A percentile compares a stretch with the other conserved stretches of the same genome.
Evolutionary conservation across 2,797 vertebrate species (phyloP).

Genomic region (Sebastes baramenuke): DNA sequence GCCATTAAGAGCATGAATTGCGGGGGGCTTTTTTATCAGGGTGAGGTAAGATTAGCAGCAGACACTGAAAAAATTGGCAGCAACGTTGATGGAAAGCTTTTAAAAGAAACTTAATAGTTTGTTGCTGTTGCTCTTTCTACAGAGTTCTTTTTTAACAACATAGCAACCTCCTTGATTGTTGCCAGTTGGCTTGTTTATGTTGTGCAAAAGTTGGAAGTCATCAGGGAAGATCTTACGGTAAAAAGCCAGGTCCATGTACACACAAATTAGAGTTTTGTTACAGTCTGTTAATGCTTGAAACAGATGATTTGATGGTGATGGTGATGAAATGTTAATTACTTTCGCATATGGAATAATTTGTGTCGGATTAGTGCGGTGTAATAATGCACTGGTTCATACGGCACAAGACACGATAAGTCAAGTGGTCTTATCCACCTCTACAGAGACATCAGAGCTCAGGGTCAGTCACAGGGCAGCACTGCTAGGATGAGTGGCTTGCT

Average conservation of each 20-base stretch:
- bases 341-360: background rate
- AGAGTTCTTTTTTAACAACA: background rate
- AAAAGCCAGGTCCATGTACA: background rate
- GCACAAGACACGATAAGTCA: background rate
- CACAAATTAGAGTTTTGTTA: background rate
- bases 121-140: background rate
- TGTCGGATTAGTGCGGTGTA: background rate
- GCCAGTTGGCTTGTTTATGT: background rate
- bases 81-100: background rate
- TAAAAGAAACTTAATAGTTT: background rate
- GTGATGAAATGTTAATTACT: background rate
- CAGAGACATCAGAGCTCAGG: background rate
- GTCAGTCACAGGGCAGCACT: background rate
- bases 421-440: background rate
- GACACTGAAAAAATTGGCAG: background rate
- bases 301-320: background rate
- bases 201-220: background rate
- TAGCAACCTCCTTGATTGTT: fast-evolving
- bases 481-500: background rate
- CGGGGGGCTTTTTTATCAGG: background rate
- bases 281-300: background rate
- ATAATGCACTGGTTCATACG: background rate
- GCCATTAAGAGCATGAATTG: background rate
- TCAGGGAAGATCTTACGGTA: background rate
- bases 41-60: background rate